Conservation (phyloP, 1,140 invertebrate species). For the Hylaeus anthracinus region DNA sequence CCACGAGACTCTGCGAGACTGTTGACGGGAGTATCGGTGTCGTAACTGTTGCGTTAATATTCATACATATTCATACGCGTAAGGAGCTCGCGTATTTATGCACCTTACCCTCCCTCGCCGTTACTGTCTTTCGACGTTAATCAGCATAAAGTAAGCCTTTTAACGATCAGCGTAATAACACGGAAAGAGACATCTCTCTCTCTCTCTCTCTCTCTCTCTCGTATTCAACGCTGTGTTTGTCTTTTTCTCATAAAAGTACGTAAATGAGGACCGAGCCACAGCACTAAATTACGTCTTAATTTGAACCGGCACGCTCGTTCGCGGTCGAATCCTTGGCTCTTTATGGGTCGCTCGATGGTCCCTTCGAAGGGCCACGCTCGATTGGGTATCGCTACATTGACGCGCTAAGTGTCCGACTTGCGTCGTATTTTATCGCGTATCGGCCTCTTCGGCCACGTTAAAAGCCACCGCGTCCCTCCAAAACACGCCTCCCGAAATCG, state of each 20-base stretch:
- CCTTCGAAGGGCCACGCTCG: slow-evolving; percentile 7
- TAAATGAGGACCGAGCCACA: slow-evolving; percentile 49
- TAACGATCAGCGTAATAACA: slow-evolving; percentile 75
- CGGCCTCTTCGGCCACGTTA: slow-evolving; percentile 20
- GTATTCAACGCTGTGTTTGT: slow-evolving; percentile 52
- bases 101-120: slow-evolving; percentile 42
- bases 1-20: slow-evolving; percentile 16
- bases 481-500: slow-evolving; percentile 11
- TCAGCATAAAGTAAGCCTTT: slow-evolving; percentile 74
- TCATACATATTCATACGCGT: slow-evolving; percentile 75
- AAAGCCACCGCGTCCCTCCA: slow-evolving; percentile 29
- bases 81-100: slow-evolving; percentile 66
- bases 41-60: slow-evolving; percentile 30
- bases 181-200: slow-evolving; percentile 49
- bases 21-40: slow-evolving; percentile 25
- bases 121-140: slow-evolving; percentile 51
- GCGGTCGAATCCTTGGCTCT: slow-evolving; percentile 36
- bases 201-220: slow-evolving; percentile 38
- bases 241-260: slow-evolving; percentile 58
- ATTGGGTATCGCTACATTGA: slow-evolving; percentile 48
- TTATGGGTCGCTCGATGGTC: slow-evolving; percentile 32
- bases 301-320: slow-evolving; percentile 39
- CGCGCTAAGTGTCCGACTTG: slow-evolving; percentile 45
- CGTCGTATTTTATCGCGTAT: slow-evolving; percentile 50
- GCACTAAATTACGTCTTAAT: slow-evolving; percentile 64